Evolutionary conservation across 2,113 vertebrate species (phyloP), one percentile per base, ranked within the genome.

Genomic region (Cromileptes altivelis): DNA sequence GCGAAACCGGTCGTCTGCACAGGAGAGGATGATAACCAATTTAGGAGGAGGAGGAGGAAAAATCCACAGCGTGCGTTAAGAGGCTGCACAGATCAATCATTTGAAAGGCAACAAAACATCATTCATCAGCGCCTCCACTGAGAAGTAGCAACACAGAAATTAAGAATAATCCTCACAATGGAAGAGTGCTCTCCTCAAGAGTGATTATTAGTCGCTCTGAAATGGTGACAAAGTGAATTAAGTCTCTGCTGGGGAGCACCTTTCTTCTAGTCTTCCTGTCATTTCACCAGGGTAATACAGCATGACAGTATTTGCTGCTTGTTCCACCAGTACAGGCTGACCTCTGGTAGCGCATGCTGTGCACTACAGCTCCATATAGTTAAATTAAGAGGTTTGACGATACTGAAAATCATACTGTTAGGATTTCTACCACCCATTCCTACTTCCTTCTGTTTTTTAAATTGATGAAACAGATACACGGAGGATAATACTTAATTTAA

Each of bases 1-100:
- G 56, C 98, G 97, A 89, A 99, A 99, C 70, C 96, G 93, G 88
- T 98, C 97, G 61, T 94, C 98, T 99, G 30, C 6, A 93, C 74
- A 11, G 70, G 50, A 78, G 6, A 19, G 17, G 18, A 69, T 8
- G 71, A 12, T 7, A 45, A 3, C 18, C 60, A 19, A 25, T 33
- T 42, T 6, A 60, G 21, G 1, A 14, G 18, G 1, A 30, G 50
- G 30, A 64, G n/a, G 1, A 50, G 1, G 40, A 42, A 8, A 21
- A 27, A 61, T 25, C 13, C 6, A 15, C 14, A 42, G 15, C 0
- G 18, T 14, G n/a, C 13, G 2, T 69, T 7, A 33, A n/a, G 5
- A 25, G 18, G n/a, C 56, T 49, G 49, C 42, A 25, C 19, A 21
- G 69, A 64, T 52, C 1, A 19, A 19, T 37, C 4, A 21, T 37